Evolutionary conservation across 2,888 invertebrate genomes (phyloP), one percentile per base, ranked within the genome.

Genomic region (Colletes collaris): DNA sequence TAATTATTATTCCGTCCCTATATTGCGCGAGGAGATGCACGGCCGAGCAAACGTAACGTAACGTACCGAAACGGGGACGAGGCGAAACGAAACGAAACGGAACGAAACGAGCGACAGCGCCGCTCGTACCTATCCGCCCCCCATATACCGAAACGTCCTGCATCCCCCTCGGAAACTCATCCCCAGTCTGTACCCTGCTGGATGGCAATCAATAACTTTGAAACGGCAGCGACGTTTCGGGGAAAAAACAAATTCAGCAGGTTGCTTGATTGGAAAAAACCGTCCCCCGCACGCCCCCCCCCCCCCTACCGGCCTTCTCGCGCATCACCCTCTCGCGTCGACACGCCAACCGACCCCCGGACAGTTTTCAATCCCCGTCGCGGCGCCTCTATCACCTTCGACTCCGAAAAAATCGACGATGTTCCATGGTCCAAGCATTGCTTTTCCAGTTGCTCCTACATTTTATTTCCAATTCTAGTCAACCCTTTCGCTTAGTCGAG

Each of bases 1-100:
- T 86, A 87, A 86, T 86, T 86, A 86, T 86, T 86, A 86, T 86
- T 87, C 86, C 86, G 85, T 85, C 86, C 86, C 86, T 87, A 87
- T 87, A 82, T 85, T 84, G 88, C 87, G 86, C 87, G 88, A 88
- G 86, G 90, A 91, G 90, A 91, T 90, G 90, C 90, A 90, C 90
- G 89, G 89, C 86, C 89, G 90, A 89, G 90, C 90, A 89, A 89
- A 91, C 91, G 91, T 91, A 89, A 90, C 90, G 90, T 89, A 90
- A 91, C 91, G 92, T 88, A 89, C 89, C 89, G 92, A 91, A 92
- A 91, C 91, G 90, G 87, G 89, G 86, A 90, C 89, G 92, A 91
- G 90, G 90, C 90, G 92, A 91, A 90, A 91, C 92, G 91, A 90
- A 89, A 89, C 89, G 88, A 89, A 88, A 90, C 89, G 89, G 84